phyloP scores from a whole-genome alignment of 1,140 invertebrate species.

The Trichomalopsis sarcophagae region DNA sequence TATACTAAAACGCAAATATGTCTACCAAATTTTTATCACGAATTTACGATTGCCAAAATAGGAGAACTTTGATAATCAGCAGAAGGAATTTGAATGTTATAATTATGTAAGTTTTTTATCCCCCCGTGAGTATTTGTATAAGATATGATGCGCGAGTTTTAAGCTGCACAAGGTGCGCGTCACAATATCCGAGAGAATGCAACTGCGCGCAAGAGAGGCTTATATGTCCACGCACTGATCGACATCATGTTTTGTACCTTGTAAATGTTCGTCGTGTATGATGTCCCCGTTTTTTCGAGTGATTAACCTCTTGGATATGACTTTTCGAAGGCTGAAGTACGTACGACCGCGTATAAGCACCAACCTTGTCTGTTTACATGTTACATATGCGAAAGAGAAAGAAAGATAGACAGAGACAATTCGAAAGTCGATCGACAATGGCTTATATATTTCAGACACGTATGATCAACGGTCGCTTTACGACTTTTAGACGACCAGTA shows the following conservation, averaged over 20 bases:
- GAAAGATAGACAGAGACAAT: neutral
- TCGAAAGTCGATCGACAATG: conserved; percentile 41
- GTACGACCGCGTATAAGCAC: conserved; percentile 29
- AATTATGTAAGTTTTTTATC: conserved; percentile 26
- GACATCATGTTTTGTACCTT: neutral
- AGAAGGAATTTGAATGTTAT: conserved; percentile 38
- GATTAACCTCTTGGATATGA: conserved; percentile 51
- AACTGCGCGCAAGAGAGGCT: neutral
- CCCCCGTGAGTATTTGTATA: too few relatives aligned
- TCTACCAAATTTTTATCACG: conserved; percentile 36
- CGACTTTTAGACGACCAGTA: conserved; percentile 50
- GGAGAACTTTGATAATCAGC: conserved; percentile 42
- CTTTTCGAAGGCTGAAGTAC: conserved; percentile 50
- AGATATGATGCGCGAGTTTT: conserved; percentile 4
- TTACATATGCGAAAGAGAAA: conserved; percentile 35
- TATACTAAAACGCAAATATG: neutral
- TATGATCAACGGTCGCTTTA: conserved; percentile 28
- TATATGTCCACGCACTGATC: neutral
- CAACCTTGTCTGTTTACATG: conserved; percentile 41
- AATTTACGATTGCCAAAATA: conserved; percentile 16
- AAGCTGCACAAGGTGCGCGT: neutral
- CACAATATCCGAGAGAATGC: neutral
- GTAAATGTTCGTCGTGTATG: neutral
- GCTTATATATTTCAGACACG: conserved; percentile 29
- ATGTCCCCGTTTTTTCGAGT: conserved; percentile 43